Conservation (phyloP, 2,888 invertebrate species). For the Tuberolachnus salignus region DNA sequence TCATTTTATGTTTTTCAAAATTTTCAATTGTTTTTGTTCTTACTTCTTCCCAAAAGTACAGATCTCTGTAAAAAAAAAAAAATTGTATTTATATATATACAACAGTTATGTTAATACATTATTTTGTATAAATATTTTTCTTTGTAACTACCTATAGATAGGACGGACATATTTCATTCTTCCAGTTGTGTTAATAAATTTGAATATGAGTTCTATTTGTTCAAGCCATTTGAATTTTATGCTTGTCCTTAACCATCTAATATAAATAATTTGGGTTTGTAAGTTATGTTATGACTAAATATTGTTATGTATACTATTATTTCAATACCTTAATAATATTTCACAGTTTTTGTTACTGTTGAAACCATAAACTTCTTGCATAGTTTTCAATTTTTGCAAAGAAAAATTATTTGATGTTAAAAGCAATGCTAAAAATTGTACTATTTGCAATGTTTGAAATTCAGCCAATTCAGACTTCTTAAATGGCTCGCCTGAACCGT, state of each 20-base stretch:
- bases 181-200: constrained; percentile 83
- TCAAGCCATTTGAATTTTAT: constrained; percentile 75
- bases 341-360: constrained; percentile 76
- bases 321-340: constrained; percentile 67
- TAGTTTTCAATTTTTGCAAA: constrained; percentile 67
- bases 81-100: not conserved
- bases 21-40: constrained; percentile 73
- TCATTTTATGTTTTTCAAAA: constrained; percentile 71
- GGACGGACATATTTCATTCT: constrained; percentile 92
- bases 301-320: not conserved
- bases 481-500: constrained; percentile 63
- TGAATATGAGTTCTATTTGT: constrained; percentile 72
- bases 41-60: constrained; percentile 79
- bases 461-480: constrained; percentile 65
- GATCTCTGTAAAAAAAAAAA: constrained; percentile 65
- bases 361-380: constrained; percentile 73
- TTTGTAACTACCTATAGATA: constrained; percentile 71
- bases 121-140: not conserved
- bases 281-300: not conserved
- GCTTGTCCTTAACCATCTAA: constrained; percentile 78
- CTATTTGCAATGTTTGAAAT: constrained; percentile 71
- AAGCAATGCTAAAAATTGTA: constrained; percentile 74
- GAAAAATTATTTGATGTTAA: constrained; percentile 67
- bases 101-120: too few species aligned
- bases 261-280: constrained; percentile 4